Evolutionary conservation across 2,888 invertebrate species (phyloP), one percentile per base, ranked within the genome.

Genomic region (Mermis nigrescens): DNA sequence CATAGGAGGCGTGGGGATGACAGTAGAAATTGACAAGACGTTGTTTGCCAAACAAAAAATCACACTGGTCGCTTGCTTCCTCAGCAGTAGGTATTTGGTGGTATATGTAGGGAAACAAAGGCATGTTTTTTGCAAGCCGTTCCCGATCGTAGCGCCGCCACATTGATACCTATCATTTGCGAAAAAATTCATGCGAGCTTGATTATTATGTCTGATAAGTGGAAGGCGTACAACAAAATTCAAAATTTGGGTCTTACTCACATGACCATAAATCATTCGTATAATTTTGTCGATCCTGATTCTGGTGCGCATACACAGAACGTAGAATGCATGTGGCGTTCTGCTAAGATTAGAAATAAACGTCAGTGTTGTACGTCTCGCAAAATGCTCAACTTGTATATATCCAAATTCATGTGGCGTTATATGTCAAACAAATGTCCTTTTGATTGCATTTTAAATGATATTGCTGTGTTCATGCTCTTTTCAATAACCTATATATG

Each of bases 141-240:
- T 1, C 55, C 57, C n/a, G 57, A 63, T 53, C 28, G 60, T 26
- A 26, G 26, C 28, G 57, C 57, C 38, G 31, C 52, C 54, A 46
- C 58, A n/a, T 31, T 63, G 32, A 4, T 64, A 1, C 53, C 62
- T 22, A 51, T 66, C 2, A 66, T 66, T n/a, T 38, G 60, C 38
- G 32, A 60, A 2, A 63, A 60, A 61, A 62, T 67, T 27, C 54
- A 31, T n/a, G 64, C 62, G 19, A 66, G 64, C 2, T 63, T 62
- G 0, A 62, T 48, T 1, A 65, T 68, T 22, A 54, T 64, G 1
- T 56, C 57, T 2, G 55, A 56, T 46, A 32, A 46, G 2, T 31
- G 55, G 59, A 27, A 2, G 26, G 31, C 31, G 4, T 38, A 31
- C 55, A 56, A 27, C 7, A 27, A 22, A 55, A 38, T 45, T n/a